Base-by-base conservation (phyloP, 1,140 invertebrate genomes). In the Philotrypesis tridentata region DNA sequence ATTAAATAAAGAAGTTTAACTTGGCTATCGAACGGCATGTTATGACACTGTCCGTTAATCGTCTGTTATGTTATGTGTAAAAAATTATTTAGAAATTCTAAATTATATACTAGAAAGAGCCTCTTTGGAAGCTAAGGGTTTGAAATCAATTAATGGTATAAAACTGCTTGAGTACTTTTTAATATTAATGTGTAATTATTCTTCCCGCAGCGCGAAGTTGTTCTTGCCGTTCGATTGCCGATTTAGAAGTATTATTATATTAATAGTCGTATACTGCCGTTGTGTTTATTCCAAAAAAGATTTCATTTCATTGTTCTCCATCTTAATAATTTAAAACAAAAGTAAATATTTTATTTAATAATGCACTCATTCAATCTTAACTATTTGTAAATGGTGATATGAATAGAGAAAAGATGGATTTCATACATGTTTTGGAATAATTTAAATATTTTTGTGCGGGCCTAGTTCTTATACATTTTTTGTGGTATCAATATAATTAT, bases 381-480 rank as follows among this genome's bases (percentile, higher is more conserved):
- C 70, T 33, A 60, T 67, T 80, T 80, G 65, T 80, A 65, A 72
- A 37, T 73, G 72, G 60, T 63, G 9, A 80, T 48, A n/a, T 37
- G 60, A 14, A 17, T n/a, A 21, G 43, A 29, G n/a, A 76, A 43
- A 80, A 70, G 68, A 61, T 61, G 65, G 48, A 79, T 71, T 68
- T 75, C 71, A 63, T 84, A 79, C 72, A 72, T 72, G 55, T 61
- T 82, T 82, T 85, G 80, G 77, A 82, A 25, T 68, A 75, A 61
- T 83, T 78, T 79, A 63, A 79, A 70, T 48, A 61, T 81, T 68
- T 84, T 83, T 75, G 82, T 84, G 60, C 81, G 76, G 86, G 86
- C 84, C 83, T 85, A 85, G 84, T 85, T 88, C 85, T 85, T 85
- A 86, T 85, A 77, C 68, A 84, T 79, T 82, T 79, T 82, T 84